A percentile compares a stretch with the other conserved stretches of the same genome.
phyloP scores from a whole-genome alignment of 2,113 vertebrate species.

The Podiceps cristatus region DNA sequence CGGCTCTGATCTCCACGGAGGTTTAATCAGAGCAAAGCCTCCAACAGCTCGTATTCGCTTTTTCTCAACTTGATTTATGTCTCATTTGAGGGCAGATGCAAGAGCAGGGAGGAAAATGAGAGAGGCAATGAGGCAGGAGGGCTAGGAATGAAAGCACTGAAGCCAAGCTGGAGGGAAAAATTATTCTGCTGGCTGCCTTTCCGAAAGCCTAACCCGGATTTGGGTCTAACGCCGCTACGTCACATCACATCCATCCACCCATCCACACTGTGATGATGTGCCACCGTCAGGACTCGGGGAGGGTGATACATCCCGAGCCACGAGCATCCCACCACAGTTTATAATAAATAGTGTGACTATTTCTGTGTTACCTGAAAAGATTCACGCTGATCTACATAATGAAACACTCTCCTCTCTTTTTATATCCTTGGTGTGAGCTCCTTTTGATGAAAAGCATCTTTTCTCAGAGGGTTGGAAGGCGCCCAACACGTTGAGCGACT shows the following conservation, averaged over 20 bases:
- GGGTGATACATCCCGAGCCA: background rate
- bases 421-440: background rate
- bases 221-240: background rate
- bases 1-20: background rate
- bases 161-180: background rate
- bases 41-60: background rate
- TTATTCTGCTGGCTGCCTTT: background rate
- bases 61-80: background rate
- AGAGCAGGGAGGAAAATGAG: background rate
- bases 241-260: background rate
- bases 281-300: accelerated
- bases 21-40: background rate
- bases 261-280: background rate
- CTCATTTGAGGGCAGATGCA: background rate
- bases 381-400: background rate
- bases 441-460: background rate
- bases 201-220: background rate
- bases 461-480: background rate
- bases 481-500: background rate
- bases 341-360: background rate
- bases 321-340: background rate
- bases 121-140: background rate
- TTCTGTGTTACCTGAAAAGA: background rate
- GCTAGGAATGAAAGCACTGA: background rate
- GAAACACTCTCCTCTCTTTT: background rate